Evolutionary conservation across 2,797 vertebrate species (phyloP), one percentile per base, ranked within the genome.

Genomic region (Bovichtus diacanthus): DNA sequence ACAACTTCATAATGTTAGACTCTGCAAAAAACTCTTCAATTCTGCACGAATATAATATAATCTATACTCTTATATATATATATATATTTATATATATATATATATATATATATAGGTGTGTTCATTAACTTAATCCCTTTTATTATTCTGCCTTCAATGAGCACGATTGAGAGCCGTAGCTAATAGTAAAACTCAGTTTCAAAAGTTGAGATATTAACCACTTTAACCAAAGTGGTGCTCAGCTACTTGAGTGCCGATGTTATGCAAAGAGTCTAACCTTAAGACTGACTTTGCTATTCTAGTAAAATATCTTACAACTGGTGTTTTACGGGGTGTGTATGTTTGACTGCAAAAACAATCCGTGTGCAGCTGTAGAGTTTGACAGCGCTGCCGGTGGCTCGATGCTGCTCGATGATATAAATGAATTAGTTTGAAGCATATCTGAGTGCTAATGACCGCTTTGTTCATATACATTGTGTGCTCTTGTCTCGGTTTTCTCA

Each of bases 1-100:
- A 41, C 0, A 4, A 13, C 10, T 0, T 27, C 0, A 7, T 1
- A 0, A 0, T 5, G 25, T 47, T 1, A 2, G 9, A 2, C 4
- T 61, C 0, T n/a, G 0, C 0, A n/a, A 29, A 7, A 5, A 10
- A 0, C 1, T 43, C 3, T 76, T 62, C 15, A 62, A 29, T 49
- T 87, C 74, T 66, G 70, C 77, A 0, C 1, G 0, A 12, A 5
- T 9, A 15, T 5, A 1, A 25, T 9, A 2, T 9, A 1, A 18
- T 5, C 5, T 16, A 41, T 56, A 9, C 12, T 23, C 19, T n/a
- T 10, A 2, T 2, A 2, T 25, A 13, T 16, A 5, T 27, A 5
- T 3, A 2, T 25, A 13, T 10, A 2, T 2, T 2, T 25, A 13
- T 10, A 2, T 2, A 2, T 25, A 2, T 25, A 13, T 10, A 2